Percentiles rank a stretch among this genome's conserved stretches.
phyloP scores from a whole-genome alignment of 1,140 invertebrate genomes.

The Drosophila arizonae region DNA sequence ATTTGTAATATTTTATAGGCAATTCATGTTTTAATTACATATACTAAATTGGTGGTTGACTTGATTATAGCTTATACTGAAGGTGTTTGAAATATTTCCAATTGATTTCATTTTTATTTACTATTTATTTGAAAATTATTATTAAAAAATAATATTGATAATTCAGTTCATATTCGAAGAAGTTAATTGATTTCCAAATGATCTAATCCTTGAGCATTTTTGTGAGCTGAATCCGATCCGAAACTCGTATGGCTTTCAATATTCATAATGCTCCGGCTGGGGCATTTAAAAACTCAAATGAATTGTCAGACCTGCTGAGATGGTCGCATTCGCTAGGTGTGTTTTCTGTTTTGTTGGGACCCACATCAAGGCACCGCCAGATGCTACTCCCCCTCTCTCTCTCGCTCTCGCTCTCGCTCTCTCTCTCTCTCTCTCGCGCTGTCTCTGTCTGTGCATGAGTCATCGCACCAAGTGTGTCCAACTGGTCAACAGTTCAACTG shows the following conservation, averaged over 20 bases:
- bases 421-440: neutral
- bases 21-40: too few species aligned
- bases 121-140: too few species aligned
- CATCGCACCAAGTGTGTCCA: conserved; percentile 22
- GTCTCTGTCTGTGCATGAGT: conserved; percentile 16
- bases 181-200: too few species aligned
- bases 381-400: conserved; percentile 2
- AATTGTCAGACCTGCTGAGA: conserved; percentile 21
- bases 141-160: too few species aligned
- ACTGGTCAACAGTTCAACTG: conserved; percentile 36
- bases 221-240: neutral
- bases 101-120: too few species aligned
- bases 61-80: too few species aligned
- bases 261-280: neutral
- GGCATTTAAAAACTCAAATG: conserved; percentile 13
- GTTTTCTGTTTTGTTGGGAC: conserved; percentile 42
- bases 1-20: too few species aligned
- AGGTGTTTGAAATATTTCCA: too few species aligned
- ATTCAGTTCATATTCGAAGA: too few species aligned
- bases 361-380: conserved; percentile 70
- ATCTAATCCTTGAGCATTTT: neutral
- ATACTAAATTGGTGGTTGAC: too few species aligned
- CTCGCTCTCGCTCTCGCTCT: conserved; percentile 14
- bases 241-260: neutral
- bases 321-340: conserved; percentile 24